Evolutionary conservation across 2,113 vertebrate genomes (phyloP), one percentile per base, ranked within the genome.

Genomic region (Chinchilla lanigera): DNA sequence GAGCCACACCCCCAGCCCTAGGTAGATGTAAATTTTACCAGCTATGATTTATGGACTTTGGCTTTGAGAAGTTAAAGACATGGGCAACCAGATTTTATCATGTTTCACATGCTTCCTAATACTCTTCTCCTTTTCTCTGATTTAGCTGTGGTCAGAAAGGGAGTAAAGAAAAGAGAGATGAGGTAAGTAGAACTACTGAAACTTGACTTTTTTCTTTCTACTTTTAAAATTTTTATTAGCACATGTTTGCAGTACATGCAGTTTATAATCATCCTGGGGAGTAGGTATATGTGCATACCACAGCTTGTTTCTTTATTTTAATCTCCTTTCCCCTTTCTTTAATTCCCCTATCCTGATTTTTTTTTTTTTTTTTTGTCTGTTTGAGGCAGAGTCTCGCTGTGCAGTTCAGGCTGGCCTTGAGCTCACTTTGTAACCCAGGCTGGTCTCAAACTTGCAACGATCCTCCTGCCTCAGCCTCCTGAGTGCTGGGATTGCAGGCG

Each of bases 71-170:
- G n/a, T 86, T 93, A 41, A 86, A 93, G 41, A 94, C 7, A 52
- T 14, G 35, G 22, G 22, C 44, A 86, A 58, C 14, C 81, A 89
- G 38, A 83, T 95, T 96, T 94, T 86, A 75, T 92, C 33, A 88
- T 88, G n/a, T 41, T 92, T 93, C n/a, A 75, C 44, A 84, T 75
- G 54, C 52, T 92, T 96, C 90, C 52, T 98, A 87, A 97, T 85
- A 44, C 24, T 35, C 52, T 88, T 24, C 17, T 96, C 63, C 93
- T 30, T 91, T 85, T 33, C 92, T 88, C 93, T 97, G 47, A 93
- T 98, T 97, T 98, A 99, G 98, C 94, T 98, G n/a, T 97, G 87
- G 19, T 61, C 47, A 87, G 20, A 92, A 94, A 86, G 86, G 96
- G 65, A 58, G 58, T 60, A 9, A 96, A 50, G 86, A 97, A 89